phyloP scores from a whole-genome alignment of 2,797 vertebrate genomes.

The Gambusia yucatana region DNA sequence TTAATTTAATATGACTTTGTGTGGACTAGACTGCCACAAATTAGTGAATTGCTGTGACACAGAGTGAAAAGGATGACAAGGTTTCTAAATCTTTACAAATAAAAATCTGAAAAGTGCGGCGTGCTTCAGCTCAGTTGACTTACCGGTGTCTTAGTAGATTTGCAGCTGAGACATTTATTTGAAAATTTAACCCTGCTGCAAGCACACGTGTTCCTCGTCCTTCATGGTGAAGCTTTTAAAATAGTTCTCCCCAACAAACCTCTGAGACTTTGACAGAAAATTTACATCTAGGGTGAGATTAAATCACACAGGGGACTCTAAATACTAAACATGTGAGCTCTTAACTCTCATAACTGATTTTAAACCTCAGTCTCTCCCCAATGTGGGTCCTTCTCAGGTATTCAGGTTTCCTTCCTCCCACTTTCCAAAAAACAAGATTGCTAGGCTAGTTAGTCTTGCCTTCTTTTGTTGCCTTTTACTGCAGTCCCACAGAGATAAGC shows the following conservation, averaged over 20 bases:
- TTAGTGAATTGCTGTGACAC: background rate
- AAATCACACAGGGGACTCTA: background rate
- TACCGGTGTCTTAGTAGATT: background rate
- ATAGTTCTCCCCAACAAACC: background rate
- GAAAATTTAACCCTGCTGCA: background rate
- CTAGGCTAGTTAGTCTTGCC: background rate
- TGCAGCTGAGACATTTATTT: background rate
- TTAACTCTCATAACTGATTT: background rate
- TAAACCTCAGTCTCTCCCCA: background rate
- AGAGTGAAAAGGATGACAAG: background rate
- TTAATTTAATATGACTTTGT: background rate
- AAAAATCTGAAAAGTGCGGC: background rate
- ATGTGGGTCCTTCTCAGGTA: background rate
- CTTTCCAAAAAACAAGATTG: background rate
- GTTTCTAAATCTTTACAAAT: background rate
- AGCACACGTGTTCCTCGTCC: background rate
- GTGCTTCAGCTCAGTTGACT: background rate
- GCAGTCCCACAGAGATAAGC: background rate
- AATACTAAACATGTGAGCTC: background rate
- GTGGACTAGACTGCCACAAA: background rate
- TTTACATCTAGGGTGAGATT: background rate
- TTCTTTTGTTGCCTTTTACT: too few relatives aligned
- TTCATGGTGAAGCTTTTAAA: background rate
- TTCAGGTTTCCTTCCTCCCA: background rate
- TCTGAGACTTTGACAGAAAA: background rate